A percentile compares a stretch with the other conserved stretches of the same genome.
Conservation (phyloP, 1,140 invertebrate genomes). For the Nylanderia fulva region DNA sequence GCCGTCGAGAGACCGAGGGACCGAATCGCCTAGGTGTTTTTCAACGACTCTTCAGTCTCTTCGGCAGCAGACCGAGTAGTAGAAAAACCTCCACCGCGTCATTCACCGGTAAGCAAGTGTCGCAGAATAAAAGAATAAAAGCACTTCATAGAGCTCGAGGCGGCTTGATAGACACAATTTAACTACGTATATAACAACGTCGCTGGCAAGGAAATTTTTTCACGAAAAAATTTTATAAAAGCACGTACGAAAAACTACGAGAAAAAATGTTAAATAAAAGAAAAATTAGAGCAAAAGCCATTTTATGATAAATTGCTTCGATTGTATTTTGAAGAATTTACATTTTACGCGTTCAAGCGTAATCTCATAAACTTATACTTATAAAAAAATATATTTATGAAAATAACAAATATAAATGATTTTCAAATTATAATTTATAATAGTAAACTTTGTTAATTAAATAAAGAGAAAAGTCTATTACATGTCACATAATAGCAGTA, state of each 20-base stretch:
- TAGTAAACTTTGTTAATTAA: not conserved
- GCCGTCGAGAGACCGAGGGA: conserved; percentile 81
- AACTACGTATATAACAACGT: not conserved
- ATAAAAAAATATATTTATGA: not conserved
- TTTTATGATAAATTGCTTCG: not conserved
- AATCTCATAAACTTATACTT: not conserved
- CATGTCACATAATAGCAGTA: conserved; percentile 16
- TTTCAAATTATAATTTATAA: not conserved
- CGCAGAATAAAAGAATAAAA: conserved; percentile 24
- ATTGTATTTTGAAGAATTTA: not conserved
- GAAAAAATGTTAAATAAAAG: not conserved
- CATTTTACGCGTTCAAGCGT: not conserved
- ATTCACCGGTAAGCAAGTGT: conserved; percentile 84
- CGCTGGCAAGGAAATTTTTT: conserved; percentile 18
- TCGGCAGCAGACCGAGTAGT: conserved; percentile 87
- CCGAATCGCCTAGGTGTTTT: conserved; percentile 83
- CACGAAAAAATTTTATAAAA: conserved; percentile 33
- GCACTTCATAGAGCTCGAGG: not conserved
- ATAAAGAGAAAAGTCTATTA: not conserved
- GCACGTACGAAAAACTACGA: not conserved
- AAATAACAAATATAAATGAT: conserved; percentile 33
- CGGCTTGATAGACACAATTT: conserved; percentile 29
- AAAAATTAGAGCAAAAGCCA: not conserved
- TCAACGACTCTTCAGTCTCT: conserved; percentile 85
- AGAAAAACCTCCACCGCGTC: conserved; percentile 89